Evolutionary conservation across 2,113 vertebrate genomes (phyloP), one percentile per base, ranked within the genome.

Genomic region (Forbesichthys papilliferus): DNA sequence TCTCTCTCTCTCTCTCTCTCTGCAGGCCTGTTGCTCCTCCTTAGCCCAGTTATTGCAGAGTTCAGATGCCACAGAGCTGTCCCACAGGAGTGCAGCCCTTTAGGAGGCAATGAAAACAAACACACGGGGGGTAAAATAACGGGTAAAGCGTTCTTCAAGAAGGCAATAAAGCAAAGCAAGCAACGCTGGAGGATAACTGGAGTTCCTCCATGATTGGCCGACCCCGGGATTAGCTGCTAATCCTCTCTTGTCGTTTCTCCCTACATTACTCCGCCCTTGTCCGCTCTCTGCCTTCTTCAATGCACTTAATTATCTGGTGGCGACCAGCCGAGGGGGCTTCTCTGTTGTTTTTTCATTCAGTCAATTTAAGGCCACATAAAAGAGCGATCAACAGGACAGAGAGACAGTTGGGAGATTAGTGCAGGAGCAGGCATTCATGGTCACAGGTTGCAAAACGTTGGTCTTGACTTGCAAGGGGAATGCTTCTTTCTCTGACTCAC

Each of bases 171-270:
- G 68, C 53, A 64, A 74, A 79, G 77, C 74, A 51, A 52, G 73
- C 47, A 8, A 68, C 55, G 54, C 51, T 78, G 72, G 60, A 51
- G 75, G 74, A 82, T 18, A 64, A 70, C 75, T 73, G 71, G 77
- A 60, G 71, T 73, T 88, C 71, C 80, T 83, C 18, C 58, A 49
- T 71, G 86, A 87, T 85, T 86, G 89, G 84, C 85, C 79, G 10
- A 66, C 75, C 62, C 51, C 71, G 69, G 86, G 90, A 92, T 93
- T 92, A 92, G 69, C 66, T 78, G 64, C 63, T 90, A 85, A 84
- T 86, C 87, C 66, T 64, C 66, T 73, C 81, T 64, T 79, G 82
- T 85, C 74, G 68, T 75, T 66, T 79, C 66, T 76, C 75, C 76
- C 72, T 68, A 75, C 60, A 64, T 62, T 71, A 60, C 75, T 85